phyloP scores from a whole-genome alignment of 2,113 vertebrate species.

The Stegastes partitus region DNA sequence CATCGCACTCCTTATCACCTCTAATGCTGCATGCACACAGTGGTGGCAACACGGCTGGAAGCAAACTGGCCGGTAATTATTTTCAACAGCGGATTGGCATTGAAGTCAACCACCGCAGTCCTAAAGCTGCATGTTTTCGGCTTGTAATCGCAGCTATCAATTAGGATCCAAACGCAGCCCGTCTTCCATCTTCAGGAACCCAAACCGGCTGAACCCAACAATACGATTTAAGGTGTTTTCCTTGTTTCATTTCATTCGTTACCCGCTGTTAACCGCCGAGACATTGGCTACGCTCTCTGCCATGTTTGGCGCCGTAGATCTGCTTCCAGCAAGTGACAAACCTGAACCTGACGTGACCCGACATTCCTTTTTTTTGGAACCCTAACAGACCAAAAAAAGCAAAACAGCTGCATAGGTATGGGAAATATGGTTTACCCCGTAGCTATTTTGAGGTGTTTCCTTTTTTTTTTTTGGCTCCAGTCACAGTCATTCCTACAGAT shows the following conservation, averaged over 20 bases:
- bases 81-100: constrained; percentile 9
- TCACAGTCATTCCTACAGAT: too few species aligned
- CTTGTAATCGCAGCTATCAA: too few species aligned
- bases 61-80: constrained; percentile 35
- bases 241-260: not conserved
- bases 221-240: too few species aligned
- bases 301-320: not conserved
- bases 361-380: too few species aligned
- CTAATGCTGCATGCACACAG: constrained; percentile 18
- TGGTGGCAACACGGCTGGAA: not conserved
- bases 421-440: not conserved
- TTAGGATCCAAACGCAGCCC: too few species aligned
- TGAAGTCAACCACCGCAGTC: not conserved
- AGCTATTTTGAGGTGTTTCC: too few species aligned
- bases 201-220: not conserved
- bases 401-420: not conserved
- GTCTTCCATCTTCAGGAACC: not conserved
- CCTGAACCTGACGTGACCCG: not conserved
- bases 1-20: constrained; percentile 43
- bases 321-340: not conserved
- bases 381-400: too few species aligned
- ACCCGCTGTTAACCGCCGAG: not conserved
- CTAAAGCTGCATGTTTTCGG: not conserved
- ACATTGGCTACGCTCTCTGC: too few species aligned
- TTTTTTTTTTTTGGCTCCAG: too few species aligned